Conservation (phyloP, 2,113 vertebrate species). For the Muscicapa adusta region DNA sequence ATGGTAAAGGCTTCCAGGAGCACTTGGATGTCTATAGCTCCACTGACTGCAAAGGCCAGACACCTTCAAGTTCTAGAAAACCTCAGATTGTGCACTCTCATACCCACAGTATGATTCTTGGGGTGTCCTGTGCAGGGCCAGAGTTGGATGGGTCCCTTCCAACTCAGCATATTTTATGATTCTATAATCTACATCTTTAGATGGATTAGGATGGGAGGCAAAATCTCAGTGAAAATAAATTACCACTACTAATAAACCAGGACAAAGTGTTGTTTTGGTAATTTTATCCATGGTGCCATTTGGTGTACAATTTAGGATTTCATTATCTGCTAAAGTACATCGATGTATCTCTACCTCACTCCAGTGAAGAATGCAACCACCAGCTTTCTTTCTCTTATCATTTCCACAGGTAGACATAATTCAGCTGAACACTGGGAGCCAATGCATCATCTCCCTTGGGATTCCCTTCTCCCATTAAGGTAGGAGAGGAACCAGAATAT, state of each 20-base stretch:
- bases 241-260: neutral
- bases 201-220: neutral
- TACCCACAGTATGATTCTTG: neutral
- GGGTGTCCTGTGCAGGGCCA: neutral
- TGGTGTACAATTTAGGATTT: neutral
- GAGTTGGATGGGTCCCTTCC: neutral
- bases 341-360: neutral
- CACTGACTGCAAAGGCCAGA: neutral
- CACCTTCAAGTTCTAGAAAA: neutral
- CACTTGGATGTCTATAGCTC: neutral
- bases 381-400: neutral
- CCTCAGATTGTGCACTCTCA: neutral
- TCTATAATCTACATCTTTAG: neutral
- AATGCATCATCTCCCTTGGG: neutral
- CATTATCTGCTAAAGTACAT: neutral
- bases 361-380: conserved; percentile 28
- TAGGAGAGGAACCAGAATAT: neutral
- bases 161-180: neutral
- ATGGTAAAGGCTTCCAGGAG: neutral
- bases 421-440: neutral
- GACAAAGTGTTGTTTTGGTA: neutral
- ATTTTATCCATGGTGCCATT: neutral
- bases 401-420: neutral
- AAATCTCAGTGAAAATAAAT: neutral
- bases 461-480: neutral